phyloP scores from a whole-genome alignment of 2,113 vertebrate genomes.

The Edolisoma coerulescens region DNA sequence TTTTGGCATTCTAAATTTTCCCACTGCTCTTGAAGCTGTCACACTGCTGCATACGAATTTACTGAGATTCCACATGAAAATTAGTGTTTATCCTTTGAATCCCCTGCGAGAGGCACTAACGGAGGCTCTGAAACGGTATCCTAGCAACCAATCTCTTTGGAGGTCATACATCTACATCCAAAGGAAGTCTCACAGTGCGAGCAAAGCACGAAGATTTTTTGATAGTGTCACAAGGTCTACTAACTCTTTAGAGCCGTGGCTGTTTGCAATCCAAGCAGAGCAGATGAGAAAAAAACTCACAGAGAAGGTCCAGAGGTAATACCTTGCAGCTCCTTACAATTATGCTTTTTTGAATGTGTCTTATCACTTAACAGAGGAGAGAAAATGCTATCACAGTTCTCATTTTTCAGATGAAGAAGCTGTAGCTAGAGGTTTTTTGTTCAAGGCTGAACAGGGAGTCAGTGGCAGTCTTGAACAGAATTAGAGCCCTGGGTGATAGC shows the following conservation, averaged over 20 bases:
- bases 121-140: conserved; percentile 75
- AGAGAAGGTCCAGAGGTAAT: conserved; percentile 85
- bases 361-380: not conserved
- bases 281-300: conserved; percentile 84
- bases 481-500: not conserved
- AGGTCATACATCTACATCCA: conserved; percentile 83
- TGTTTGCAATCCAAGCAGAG: conserved; percentile 90
- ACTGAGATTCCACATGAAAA: conserved; percentile 79
- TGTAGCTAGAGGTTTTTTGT: not conserved
- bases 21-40: conserved; percentile 73
- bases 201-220: conserved; percentile 86
- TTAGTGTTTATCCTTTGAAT: conserved; percentile 77
- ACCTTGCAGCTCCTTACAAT: not conserved
- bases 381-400: not conserved
- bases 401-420: not conserved
- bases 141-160: conserved; percentile 83
- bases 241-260: conserved; percentile 78
- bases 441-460: not conserved
- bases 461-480: not conserved
- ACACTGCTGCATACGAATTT: conserved; percentile 80
- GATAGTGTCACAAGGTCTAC: conserved; percentile 73
- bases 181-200: conserved; percentile 83
- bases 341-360: not conserved
- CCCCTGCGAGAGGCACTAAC: conserved; percentile 80
- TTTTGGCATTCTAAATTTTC: not conserved